Evolutionary conservation across 2,113 vertebrate species (phyloP).

Genomic region (Otolemur garnettii): DNA sequence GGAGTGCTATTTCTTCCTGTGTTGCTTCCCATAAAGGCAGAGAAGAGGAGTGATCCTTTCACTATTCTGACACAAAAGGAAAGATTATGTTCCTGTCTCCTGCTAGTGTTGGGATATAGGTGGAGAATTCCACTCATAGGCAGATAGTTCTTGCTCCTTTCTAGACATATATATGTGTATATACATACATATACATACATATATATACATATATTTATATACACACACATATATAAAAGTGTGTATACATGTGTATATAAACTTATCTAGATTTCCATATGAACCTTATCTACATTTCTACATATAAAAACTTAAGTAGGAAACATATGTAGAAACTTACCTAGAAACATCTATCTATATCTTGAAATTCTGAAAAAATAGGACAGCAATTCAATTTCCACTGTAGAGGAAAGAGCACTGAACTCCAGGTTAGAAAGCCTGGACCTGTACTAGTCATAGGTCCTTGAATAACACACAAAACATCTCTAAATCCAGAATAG

Average conservation of each 20-base stretch:
- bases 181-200: too few species aligned
- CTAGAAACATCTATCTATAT: background rate
- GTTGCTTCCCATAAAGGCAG: conserved; percentile 29
- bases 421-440: conserved; percentile 10
- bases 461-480: background rate
- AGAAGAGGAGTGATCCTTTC: background rate
- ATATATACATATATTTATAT: too few species aligned
- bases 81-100: background rate
- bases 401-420: background rate
- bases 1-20: background rate
- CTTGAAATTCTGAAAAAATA: conserved; percentile 13
- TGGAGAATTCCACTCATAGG: background rate
- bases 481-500: background rate
- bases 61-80: background rate
- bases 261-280: background rate
- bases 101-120: background rate
- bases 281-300: background rate
- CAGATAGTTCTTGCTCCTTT: background rate
- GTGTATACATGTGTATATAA: background rate
- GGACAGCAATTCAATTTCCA: conserved; percentile 6
- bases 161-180: background rate
- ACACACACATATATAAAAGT: background rate
- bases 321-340: background rate
- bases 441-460: background rate
- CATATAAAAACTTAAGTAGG: background rate